Conservation (phyloP, 2,113 vertebrate species). For the Chionis minor region DNA sequence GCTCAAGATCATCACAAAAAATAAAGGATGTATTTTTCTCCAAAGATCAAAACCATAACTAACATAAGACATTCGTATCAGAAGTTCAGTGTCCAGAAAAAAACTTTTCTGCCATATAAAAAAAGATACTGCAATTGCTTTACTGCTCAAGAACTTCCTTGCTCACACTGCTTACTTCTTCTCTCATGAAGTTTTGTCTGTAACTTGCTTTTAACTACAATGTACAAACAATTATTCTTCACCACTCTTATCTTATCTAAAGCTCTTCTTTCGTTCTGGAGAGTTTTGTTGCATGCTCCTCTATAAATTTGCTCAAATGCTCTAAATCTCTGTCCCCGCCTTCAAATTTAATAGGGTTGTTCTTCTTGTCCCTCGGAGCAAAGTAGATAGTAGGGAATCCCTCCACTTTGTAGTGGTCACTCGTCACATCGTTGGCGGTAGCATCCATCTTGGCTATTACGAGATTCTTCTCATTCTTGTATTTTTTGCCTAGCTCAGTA, state of each 20-base stretch:
- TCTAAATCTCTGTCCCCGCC: conserved; percentile 88
- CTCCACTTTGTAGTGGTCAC: conserved; percentile 86
- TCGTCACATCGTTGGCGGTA: conserved; percentile 87
- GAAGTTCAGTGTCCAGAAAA: conserved; percentile 67
- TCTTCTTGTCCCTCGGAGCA: conserved; percentile 86
- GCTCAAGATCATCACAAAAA: conserved; percentile 74
- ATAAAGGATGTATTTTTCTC: conserved; percentile 72
- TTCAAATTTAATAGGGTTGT: conserved; percentile 89
- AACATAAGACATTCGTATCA: conserved; percentile 54
- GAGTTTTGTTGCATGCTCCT: conserved; percentile 85
- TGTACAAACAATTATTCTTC: neutral
- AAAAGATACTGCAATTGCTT: conserved; percentile 20
- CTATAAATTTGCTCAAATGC: conserved; percentile 88
- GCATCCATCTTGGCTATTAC: conserved; percentile 98
- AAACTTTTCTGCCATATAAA: conserved; percentile 41
- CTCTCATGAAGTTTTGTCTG: neutral
- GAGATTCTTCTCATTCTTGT: conserved; percentile 87
- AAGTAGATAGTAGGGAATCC: conserved; percentile 98
- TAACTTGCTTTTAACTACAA: conserved; percentile 34
- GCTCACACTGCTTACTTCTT: conserved; percentile 7
- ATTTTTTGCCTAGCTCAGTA: conserved; percentile 88
- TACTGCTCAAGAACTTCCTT: neutral
- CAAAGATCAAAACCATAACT: conserved; percentile 63
- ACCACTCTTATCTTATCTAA: conserved; percentile 61
- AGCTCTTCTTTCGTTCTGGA: conserved; percentile 87